Base-by-base conservation (phyloP, 2,113 vertebrate species). In the Addax nasomaculatus region DNA sequence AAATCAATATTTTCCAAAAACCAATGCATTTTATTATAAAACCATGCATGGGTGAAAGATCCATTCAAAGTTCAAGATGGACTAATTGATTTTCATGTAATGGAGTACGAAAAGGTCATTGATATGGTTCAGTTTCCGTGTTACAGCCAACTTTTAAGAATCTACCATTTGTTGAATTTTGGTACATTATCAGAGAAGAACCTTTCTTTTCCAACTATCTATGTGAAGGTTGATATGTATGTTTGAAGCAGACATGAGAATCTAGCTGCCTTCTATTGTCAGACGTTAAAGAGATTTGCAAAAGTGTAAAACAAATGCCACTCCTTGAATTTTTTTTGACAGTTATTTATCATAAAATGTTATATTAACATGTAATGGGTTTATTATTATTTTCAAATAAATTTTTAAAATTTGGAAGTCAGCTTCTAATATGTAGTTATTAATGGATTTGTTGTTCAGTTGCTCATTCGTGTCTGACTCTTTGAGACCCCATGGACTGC, bases 321-420 rank as follows among this genome's bases (percentile, higher is more conserved):
- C 19, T 30, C 21, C 76, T 47, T 67, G n/a, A 51, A 76, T 55
- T 55, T 86, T 86, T 76, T 76, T 95, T 30, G 64, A 30, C 57
- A 96, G 85, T 87, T 95, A 84, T 49, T 92, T 95, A 85, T 53
- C 49, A 45, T 95, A 85, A 95, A 67, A 55, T 81, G 36, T 85
- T n/a, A 96, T 45, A 5, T 80, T 94, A 87, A 36, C 13, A 53
- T 91, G 13, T 47, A 96, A 49, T 88, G 6, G 3, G 3, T 84
- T 92, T 81, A 80, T 81, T 95, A 47, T 60, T 51, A 7, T 93
- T 81, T 67, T 67, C 30, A 92, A 57, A 27, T 57, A n/a, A 88
- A 9, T 53, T 73, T 47, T 58, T 47, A 23, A 29, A 45, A 51
- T 83, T 78, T 39, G 49, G 25, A 39, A 78, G 83, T 62, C 29